Percentiles rank a stretch among this genome's conserved stretches.
Conservation (phyloP, 1,140 invertebrate genomes). For the Nylanderia fulva region DNA sequence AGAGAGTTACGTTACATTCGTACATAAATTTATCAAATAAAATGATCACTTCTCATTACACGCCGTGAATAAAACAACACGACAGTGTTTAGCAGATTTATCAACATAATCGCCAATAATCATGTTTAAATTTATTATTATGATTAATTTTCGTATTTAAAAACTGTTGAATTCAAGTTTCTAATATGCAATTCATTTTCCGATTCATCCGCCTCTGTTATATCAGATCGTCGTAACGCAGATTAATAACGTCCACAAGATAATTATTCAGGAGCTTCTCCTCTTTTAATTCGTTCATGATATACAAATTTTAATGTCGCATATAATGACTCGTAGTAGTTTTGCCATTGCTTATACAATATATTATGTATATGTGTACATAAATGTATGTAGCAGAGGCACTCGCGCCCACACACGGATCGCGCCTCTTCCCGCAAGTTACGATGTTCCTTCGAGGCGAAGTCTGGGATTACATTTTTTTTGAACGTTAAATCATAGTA, state of each 20-base stretch:
- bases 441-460: not conserved
- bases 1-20: constrained; percentile 24
- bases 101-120: not conserved
- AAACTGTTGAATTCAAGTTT: not conserved
- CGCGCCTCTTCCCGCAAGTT: constrained; percentile 7
- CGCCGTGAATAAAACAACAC: not conserved
- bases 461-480: not conserved
- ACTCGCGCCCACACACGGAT: constrained; percentile 52
- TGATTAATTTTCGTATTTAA: not conserved
- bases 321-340: constrained; percentile 81
- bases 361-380: constrained; percentile 78
- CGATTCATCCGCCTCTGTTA: not conserved
- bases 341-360: constrained; percentile 82
- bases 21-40: constrained; percentile 10
- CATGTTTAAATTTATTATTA: not conserved
- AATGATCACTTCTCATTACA: not conserved
- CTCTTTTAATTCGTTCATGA: constrained; percentile 84
- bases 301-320: constrained; percentile 84
- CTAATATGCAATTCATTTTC: not conserved
- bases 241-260: constrained; percentile 60
- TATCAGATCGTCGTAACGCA: constrained; percentile 23
- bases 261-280: constrained; percentile 79
- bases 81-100: not conserved
- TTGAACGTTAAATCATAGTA: constrained; percentile 5
- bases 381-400: constrained; percentile 75